Percentiles rank a stretch among this genome's conserved stretches.
Conservation (phyloP, 2,888 invertebrate genomes). For the Mesoligia furuncula region DNA sequence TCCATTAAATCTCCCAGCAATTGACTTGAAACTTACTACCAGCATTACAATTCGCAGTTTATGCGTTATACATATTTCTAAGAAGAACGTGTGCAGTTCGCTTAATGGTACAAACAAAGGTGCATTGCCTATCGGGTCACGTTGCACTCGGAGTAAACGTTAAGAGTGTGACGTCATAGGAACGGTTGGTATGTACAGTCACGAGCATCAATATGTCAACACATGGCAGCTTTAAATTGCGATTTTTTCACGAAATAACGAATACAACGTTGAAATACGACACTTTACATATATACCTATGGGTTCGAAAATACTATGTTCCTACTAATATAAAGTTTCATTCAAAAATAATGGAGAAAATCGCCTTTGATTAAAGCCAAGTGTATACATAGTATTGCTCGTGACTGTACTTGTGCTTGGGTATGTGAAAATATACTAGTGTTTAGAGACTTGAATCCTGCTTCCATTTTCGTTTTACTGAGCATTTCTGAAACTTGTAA, state of each 20-base stretch:
- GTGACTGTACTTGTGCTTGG: constrained; percentile 3
- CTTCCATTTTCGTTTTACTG: constrained; percentile 23
- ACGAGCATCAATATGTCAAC: no score
- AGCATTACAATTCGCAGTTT: constrained; percentile 57
- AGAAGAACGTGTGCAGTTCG: constrained; percentile 62
- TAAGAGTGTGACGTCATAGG: constrained; percentile 50
- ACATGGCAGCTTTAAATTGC: no score
- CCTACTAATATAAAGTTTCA: no score
- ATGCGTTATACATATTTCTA: constrained; percentile 60
- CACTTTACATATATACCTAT: no score
- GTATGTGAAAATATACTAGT: constrained; percentile 15
- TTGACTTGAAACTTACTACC: constrained; percentile 47
- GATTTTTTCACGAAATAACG: no score
- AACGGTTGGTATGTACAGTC: constrained; percentile 15
- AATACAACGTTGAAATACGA: no score
- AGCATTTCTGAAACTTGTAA: neutral
- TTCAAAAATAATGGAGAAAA: no score
- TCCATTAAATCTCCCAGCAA: constrained; percentile 42
- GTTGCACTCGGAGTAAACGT: constrained; percentile 60
- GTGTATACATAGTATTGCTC: no score
- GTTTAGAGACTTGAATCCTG: neutral
- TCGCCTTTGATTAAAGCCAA: no score
- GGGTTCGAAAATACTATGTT: no score
- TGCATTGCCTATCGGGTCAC: constrained; percentile 65
- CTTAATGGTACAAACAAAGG: constrained; percentile 60